Percentiles rank a stretch among this genome's conserved stretches.
Evolutionary conservation across 2,888 invertebrate species (phyloP).

Genomic region (Cataglyphis cursor): DNA sequence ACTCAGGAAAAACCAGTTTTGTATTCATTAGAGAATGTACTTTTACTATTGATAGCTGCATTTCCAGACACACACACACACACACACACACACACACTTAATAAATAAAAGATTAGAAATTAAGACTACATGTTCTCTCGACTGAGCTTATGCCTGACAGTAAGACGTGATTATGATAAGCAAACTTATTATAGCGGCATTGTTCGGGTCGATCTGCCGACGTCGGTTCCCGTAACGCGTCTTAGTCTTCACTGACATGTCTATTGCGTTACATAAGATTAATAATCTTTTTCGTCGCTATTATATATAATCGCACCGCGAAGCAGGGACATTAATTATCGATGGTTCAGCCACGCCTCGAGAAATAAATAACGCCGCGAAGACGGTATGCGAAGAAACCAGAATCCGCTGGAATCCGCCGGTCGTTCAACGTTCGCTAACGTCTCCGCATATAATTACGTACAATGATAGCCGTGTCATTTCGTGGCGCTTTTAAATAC

Average conservation of each 20-base stretch:
- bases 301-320: neutral
- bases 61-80: no score
- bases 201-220: constrained; percentile 72
- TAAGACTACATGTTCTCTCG: neutral
- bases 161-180: constrained; percentile 62
- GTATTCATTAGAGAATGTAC: neutral
- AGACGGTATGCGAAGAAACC: constrained; percentile 64
- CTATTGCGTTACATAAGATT: constrained; percentile 43
- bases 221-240: constrained; percentile 73
- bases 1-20: neutral
- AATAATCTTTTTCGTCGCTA: constrained; percentile 13
- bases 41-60: neutral
- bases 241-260: constrained; percentile 28
- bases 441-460: constrained; percentile 71
- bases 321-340: constrained; percentile 55
- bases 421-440: constrained; percentile 64
- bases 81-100: no score
- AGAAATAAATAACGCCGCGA: constrained; percentile 60
- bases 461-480: constrained; percentile 59
- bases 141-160: neutral
- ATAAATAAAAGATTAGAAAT: constrained; percentile 20
- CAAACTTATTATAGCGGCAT: constrained; percentile 72
- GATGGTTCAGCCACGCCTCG: constrained; percentile 65
- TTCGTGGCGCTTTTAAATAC: constrained; percentile 72
- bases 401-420: constrained; percentile 72